Conservation (phyloP, 2,113 vertebrate genomes). For the Tiliqua scincoides region DNA sequence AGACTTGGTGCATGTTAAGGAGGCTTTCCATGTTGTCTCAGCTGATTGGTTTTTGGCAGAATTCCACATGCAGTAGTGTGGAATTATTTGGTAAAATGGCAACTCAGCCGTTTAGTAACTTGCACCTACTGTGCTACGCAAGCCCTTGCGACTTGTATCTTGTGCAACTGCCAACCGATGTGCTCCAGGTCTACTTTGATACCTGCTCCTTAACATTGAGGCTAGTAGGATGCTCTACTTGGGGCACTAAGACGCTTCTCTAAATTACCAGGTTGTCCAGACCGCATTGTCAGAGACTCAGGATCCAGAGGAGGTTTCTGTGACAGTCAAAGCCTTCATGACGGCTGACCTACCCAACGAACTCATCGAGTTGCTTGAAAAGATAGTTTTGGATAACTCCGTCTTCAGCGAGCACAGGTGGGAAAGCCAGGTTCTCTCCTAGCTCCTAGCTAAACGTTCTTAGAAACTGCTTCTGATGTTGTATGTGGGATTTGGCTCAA, state of each 20-base stretch:
- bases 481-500: too few relatives aligned
- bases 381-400: slow-evolving; percentile 92
- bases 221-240: background rate
- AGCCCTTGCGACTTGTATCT: too few relatives aligned
- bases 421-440: background rate
- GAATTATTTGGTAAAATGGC: too few relatives aligned
- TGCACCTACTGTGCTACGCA: too few relatives aligned
- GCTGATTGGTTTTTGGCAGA: too few relatives aligned
- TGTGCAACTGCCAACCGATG: too few relatives aligned
- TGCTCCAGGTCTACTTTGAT: background rate
- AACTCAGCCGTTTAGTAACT: too few relatives aligned
- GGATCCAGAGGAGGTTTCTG: slow-evolving; percentile 92
- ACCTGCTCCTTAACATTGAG: background rate
- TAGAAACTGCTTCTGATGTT: too few relatives aligned
- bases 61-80: too few relatives aligned
- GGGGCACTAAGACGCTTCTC: background rate
- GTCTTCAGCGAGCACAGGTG: slow-evolving; percentile 94
- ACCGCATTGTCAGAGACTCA: slow-evolving; percentile 92
- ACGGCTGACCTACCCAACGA: slow-evolving; percentile 92
- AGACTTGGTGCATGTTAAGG: too few relatives aligned
- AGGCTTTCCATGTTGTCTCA: too few relatives aligned
- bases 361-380: slow-evolving; percentile 91
- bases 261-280: slow-evolving; percentile 86
- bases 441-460: background rate
- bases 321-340: slow-evolving; percentile 94